phyloP scores from a whole-genome alignment of 2,113 vertebrate species.

The Cyprinus carpio region DNA sequence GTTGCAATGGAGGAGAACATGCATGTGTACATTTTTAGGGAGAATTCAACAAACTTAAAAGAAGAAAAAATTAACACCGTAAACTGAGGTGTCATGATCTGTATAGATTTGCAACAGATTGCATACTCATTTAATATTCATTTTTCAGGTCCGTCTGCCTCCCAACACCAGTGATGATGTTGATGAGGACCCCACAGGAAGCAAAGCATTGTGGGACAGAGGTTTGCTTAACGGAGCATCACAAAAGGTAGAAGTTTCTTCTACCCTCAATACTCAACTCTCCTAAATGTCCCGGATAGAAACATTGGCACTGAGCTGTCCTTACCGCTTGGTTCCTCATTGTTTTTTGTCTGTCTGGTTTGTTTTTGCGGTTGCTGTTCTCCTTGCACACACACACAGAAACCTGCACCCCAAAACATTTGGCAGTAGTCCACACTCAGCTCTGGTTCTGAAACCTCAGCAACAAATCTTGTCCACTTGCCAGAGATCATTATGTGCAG shows the following conservation, averaged over 20 bases:
- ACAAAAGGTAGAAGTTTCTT: constrained; percentile 84
- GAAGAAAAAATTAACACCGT: no score
- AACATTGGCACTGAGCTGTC: neutral
- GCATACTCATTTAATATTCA: neutral
- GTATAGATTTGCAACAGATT: neutral
- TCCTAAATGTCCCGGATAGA: neutral
- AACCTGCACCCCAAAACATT: constrained; percentile 34
- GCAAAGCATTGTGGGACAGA: constrained; percentile 97
- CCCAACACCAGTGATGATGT: constrained; percentile 97
- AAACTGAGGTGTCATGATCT: neutral
- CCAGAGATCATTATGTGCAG: constrained; percentile 41
- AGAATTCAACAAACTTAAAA: no score
- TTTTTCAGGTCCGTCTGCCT: constrained; percentile 87
- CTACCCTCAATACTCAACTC: neutral
- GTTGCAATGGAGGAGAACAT: neutral
- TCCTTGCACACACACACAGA: constrained; percentile 21
- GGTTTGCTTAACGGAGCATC: constrained; percentile 97
- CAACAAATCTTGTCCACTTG: constrained; percentile 33
- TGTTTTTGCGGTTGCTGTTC: constrained; percentile 39
- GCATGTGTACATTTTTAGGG: no score
- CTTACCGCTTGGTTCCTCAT: constrained; percentile 13
- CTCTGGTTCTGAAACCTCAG: constrained; percentile 48
- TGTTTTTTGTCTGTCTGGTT: constrained; percentile 43
- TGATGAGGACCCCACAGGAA: constrained; percentile 97
- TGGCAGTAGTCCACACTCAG: constrained; percentile 15